Evolutionary conservation across 2,113 vertebrate genomes (phyloP), one percentile per base, ranked within the genome.

Genomic region (Lepus americanus): DNA sequence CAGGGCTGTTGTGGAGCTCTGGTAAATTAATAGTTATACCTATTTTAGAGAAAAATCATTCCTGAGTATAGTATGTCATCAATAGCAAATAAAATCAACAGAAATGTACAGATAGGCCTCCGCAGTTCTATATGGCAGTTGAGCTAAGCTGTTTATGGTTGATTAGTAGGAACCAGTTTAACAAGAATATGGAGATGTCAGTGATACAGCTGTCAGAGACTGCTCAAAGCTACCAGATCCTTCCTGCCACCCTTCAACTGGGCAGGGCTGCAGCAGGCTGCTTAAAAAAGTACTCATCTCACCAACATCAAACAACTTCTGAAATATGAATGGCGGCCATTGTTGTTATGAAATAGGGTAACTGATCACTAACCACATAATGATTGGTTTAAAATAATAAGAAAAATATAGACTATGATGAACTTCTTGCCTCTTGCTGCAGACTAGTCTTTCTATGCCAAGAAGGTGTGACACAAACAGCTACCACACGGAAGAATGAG

Each of bases 151-250:
- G 0, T 74, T 76, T 79, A 53, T 29, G 61, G 33, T 44, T 72
- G 63, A 93, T 92, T 94, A 84, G 77, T 0, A 25, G 27, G 22
- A 87, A 78, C 96, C 94, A 90, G 97, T 95, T 80, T 91, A 97
- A 86, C 87, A 81, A 22, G 44, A 39, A 55, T 91, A 44, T 95
- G 36, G 89, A 59, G 3, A 74, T 87, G 78, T n/a, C 31, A 4
- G 72, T 93, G 79, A 19, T 16, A 81, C 3, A 64, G 92, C 31
- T 73, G 44, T 31, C 84, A 39, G 53, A 90, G 96, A 4, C 12
- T 22, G 49, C 3, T 25, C 33, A 44, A 36, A 19, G 61, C 63
- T 31, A 11, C 72, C 16, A 82, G 27, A 5, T 13, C 83, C 73
- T 55, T 13, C 33, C 5, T 49, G 36, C 33, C 6, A 13, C 67